Evolutionary conservation across 2,888 invertebrate genomes (phyloP), one percentile per base, ranked within the genome.

Genomic region (Andricus quercusramuli): DNA sequence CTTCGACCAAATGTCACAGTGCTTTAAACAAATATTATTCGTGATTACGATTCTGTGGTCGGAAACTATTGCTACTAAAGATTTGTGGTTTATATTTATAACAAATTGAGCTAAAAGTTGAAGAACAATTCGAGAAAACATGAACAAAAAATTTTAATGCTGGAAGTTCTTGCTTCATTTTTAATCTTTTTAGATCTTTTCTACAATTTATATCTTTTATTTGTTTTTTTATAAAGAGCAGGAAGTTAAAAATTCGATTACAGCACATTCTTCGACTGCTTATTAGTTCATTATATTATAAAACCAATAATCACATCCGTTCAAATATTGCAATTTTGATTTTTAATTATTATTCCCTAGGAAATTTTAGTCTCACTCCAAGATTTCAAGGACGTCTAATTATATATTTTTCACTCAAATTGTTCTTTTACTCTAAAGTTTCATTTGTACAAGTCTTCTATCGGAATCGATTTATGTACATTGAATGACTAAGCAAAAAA

Each of bases 21-120:
- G 3, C 20, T 32, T 44, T 67, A 20, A 66, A 80, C 37, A 37
- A 62, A 67, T 22, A 68, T 68, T 68, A 56, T 47, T 78, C 70
- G 25, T 56, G 5, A 74, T 74, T 56, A 32, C 32, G n/a, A 74
- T 74, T 56, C 32, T 56, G 56, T 74, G 56, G 51, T 74, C 6
- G 47, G n/a, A 56, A 56, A 74, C 78, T 77, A 78, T 77, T 79
- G 70, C 56, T 79, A 77, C 70, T 78, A 79, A 17, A 74, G 37
- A 62, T 41, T n/a, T 66, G 64, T 77, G 70, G 64, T 77, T 76
- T 82, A 78, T 68, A 22, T 80, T 80, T 82, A 62, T 62, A 62
- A 62, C 15, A 62, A 29, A 82, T 68, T 80, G 78, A n/a, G 25
- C 77, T 83, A 59, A 70, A 17, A 66, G 59, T 66, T 59, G 22